A percentile compares a stretch with the other conserved stretches of the same genome.
Evolutionary conservation across 2,797 vertebrate species (phyloP).

Genomic region (Anguilla obscura): DNA sequence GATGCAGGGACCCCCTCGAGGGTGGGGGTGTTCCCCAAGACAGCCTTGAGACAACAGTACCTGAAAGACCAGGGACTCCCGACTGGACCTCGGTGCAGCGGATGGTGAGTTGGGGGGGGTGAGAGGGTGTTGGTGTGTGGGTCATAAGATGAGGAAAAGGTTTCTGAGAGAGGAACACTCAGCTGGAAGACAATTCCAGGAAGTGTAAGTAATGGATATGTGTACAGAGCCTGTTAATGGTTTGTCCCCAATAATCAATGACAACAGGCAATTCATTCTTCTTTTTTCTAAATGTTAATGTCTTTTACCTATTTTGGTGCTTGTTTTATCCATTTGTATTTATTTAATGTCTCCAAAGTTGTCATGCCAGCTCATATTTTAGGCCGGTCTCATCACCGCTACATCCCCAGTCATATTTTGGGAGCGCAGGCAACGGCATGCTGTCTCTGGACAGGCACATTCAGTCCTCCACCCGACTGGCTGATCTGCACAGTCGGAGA

Average conservation of each 20-base stretch:
- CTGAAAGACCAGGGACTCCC: not conserved
- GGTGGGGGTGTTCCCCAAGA: not conserved
- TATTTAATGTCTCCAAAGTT: not conserved
- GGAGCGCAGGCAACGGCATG: not conserved
- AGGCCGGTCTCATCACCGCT: not conserved
- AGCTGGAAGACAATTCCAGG: not conserved
- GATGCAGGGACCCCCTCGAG: slow-evolving; percentile 1
- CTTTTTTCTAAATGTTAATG: too few relatives aligned
- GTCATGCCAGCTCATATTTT: not conserved
- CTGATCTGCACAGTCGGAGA: not conserved
- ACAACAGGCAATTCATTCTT: not conserved
- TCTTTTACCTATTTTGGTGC: too few relatives aligned
- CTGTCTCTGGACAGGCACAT: not conserved
- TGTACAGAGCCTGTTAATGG: not conserved
- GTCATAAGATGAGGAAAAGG: not conserved
- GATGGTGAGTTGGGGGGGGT: not conserved
- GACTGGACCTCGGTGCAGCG: not conserved
- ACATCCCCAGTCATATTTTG: not conserved
- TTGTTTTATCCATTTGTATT: too few relatives aligned
- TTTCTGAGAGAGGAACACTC: not conserved
- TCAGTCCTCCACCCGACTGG: not conserved
- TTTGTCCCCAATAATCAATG: not conserved
- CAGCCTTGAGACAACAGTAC: not conserved
- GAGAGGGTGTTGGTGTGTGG: not conserved
- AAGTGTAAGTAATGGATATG: not conserved